A percentile compares a stretch with the other conserved stretches of the same genome.
phyloP scores from a whole-genome alignment of 2,113 vertebrate genomes.

The Melanerpes aurifrons region DNA sequence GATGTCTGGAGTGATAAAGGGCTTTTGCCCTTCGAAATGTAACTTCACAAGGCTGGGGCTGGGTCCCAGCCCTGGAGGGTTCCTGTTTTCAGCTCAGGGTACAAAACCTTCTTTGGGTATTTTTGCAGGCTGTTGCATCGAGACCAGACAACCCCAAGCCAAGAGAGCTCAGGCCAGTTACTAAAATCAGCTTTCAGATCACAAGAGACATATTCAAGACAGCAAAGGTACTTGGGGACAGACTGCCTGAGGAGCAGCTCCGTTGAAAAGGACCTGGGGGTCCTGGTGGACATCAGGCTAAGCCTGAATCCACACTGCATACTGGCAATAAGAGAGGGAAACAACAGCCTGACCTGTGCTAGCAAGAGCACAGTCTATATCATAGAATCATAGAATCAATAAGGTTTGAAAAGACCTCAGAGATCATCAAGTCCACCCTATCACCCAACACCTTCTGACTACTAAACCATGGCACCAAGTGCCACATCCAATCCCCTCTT shows the following conservation, averaged over 20 bases:
- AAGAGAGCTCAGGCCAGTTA: neutral
- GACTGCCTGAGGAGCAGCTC: neutral
- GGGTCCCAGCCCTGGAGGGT: neutral
- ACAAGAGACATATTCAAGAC: neutral
- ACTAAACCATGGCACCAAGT: no score
- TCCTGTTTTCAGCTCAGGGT: conserved; percentile 5
- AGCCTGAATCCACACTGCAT: accelerated
- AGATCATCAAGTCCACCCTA: no score
- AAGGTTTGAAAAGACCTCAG: no score
- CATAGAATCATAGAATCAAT: no score
- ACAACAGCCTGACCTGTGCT: neutral
- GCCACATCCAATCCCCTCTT: no score
- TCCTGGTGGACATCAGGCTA: neutral
- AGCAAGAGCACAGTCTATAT: neutral
- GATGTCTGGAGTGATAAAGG: conserved; percentile 35
- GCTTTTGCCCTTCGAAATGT: conserved; percentile 9
- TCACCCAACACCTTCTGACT: no score
- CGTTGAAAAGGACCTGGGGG: neutral
- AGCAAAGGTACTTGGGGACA: neutral
- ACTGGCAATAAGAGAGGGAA: neutral
- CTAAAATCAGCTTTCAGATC: neutral
- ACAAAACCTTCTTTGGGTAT: conserved; percentile 24
- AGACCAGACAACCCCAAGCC: neutral
- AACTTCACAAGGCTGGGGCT: conserved; percentile 9
- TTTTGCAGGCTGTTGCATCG: conserved; percentile 29